These are phyloP conservation scores for Cabera pusaria DNA, from an alignment of 2,888 invertebrate species.

Conservation along the genomic window DNA sequence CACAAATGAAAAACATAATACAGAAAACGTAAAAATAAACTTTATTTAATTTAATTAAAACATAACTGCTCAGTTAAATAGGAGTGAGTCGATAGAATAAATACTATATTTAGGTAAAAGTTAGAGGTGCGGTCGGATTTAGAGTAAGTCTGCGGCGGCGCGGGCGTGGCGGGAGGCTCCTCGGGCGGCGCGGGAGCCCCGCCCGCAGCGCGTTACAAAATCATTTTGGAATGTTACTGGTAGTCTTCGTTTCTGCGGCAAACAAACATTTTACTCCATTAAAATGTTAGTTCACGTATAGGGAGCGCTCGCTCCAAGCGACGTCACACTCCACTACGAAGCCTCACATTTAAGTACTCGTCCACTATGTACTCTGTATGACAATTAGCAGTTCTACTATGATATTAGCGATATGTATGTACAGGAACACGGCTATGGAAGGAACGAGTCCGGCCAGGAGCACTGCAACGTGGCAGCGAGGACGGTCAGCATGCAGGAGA, in stretches of 20 bases:
- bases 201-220: constrained; percentile 53
- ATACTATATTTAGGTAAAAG: constrained; percentile 50
- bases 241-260: constrained; percentile 78
- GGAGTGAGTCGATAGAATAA: constrained; percentile 58
- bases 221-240: constrained; percentile 81
- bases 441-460: too few relatives aligned
- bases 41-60: constrained; percentile 75
- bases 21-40: constrained; percentile 79
- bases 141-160: constrained; percentile 35
- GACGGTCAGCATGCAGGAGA: constrained; percentile 71
- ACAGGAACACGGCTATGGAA: constrained; percentile 34
- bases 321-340: constrained; percentile 7
- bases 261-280: constrained; percentile 69
- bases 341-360: constrained; percentile 7
- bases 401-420: constrained; percentile 38
- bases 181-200: constrained; percentile 37
- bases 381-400: constrained; percentile 37
- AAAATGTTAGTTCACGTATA: constrained; percentile 57
- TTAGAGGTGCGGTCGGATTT: constrained; percentile 34
- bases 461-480: constrained; percentile 28
- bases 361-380: constrained; percentile 21
- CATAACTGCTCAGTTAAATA: constrained; percentile 65
- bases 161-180: constrained; percentile 33
- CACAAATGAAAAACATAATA: constrained; percentile 61
- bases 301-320: too few relatives aligned